Evolutionary conservation across 1,140 invertebrate species (phyloP).

Genomic region (Macrosteles quadrilineatus): DNA sequence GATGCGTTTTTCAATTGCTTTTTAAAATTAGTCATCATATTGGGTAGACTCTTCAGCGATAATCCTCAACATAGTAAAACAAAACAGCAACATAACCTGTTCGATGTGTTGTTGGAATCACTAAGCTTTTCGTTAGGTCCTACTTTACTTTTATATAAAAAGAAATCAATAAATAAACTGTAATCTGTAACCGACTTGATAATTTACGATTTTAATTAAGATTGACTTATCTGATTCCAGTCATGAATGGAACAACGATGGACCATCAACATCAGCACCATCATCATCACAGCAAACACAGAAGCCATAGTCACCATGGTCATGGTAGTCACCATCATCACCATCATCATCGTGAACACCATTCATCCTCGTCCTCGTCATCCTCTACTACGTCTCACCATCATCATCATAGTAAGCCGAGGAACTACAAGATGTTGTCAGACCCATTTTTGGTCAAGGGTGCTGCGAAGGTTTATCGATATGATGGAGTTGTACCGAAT

Average conservation of each 20-base stretch:
- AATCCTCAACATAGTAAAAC: background rate
- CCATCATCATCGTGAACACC: background rate
- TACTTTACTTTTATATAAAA: no score
- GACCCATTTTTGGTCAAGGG: conserved; percentile 87
- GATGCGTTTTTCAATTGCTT: no score
- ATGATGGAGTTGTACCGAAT: conserved; percentile 84
- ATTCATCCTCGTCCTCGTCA: background rate
- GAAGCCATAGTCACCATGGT: background rate
- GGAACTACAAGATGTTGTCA: conserved; percentile 87
- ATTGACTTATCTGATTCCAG: no score
- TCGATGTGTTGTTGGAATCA: background rate
- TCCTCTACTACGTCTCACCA: conserved; percentile 4
- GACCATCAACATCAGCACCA: conserved; percentile 11
- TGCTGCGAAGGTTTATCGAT: conserved; percentile 58
- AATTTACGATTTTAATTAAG: no score
- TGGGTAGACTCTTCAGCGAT: no score
- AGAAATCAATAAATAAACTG: no score
- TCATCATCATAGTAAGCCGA: conserved; percentile 69
- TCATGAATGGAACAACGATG: conserved; percentile 13
- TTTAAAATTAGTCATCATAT: no score
- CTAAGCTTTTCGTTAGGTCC: no score
- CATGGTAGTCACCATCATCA: conserved; percentile 19
- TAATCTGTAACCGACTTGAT: no score
- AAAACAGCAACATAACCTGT: conserved; percentile 5
- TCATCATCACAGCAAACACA: conserved; percentile 22